phyloP scores from a whole-genome alignment of 2,113 vertebrate genomes.

The Spea bombifrons region DNA sequence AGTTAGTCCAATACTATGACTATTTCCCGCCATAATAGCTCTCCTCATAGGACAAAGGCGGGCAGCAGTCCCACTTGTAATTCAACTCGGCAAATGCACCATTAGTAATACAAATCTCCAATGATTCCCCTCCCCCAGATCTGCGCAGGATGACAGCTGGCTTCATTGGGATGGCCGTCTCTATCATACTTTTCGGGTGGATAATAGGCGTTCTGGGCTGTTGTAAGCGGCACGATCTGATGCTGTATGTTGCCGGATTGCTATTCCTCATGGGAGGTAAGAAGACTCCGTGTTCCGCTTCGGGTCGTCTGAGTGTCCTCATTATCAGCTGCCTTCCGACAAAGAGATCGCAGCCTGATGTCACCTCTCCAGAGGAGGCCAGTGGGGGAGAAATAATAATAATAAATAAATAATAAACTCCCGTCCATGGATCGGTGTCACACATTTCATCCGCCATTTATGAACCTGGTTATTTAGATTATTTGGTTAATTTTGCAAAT shows the following conservation, averaged over 20 bases:
- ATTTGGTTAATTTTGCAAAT: no score
- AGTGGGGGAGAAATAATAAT: neutral
- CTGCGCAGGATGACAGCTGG: constrained; percentile 89
- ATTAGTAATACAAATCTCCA: constrained; percentile 6
- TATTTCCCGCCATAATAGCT: no score
- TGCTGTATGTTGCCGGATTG: constrained; percentile 91
- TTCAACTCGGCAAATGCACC: no score
- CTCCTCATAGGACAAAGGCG: no score
- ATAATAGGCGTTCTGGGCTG: constrained; percentile 87
- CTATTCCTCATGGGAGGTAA: constrained; percentile 95
- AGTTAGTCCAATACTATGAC: no score
- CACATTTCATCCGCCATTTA: neutral
- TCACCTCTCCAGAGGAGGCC: constrained; percentile 1
- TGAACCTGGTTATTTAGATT: no score
- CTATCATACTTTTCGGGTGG: constrained; percentile 91
- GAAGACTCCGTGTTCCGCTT: constrained; percentile 14
- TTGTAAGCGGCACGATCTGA: constrained; percentile 89
- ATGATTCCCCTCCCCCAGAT: constrained; percentile 62
- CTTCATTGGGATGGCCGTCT: constrained; percentile 89
- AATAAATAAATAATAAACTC: neutral
- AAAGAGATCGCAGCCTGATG: constrained; percentile 22
- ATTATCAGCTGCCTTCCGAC: constrained; percentile 29
- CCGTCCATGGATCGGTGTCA: neutral
- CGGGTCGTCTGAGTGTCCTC: neutral
- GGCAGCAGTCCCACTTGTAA: no score